Percentiles rank a stretch among this genome's conserved stretches.
Evolutionary conservation across 2,888 invertebrate genomes (phyloP).

Genomic region (Geotrupes spiniger): DNA sequence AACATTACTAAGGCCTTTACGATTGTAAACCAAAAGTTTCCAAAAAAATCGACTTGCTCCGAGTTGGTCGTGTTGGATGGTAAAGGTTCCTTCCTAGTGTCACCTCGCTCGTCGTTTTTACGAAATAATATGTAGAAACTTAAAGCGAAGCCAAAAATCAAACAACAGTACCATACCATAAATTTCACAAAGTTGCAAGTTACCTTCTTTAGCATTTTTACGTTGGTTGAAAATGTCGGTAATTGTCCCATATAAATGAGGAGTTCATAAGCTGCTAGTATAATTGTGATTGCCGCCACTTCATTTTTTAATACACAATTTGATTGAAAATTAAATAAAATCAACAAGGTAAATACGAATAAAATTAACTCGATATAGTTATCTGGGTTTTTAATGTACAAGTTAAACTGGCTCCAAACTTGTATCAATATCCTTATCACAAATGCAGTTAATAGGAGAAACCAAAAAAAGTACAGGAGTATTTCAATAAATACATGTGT

Average conservation of each 20-base stretch:
- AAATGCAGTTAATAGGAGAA: neutral
- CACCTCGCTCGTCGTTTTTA: slow-evolving; percentile 39
- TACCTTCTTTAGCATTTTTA: slow-evolving; percentile 80
- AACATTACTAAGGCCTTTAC: slow-evolving; percentile 85
- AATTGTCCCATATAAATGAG: slow-evolving; percentile 76
- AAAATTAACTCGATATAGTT: slow-evolving; percentile 73
- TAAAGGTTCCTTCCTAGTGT: slow-evolving; percentile 37
- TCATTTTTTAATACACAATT: slow-evolving; percentile 59
- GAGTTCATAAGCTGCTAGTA: slow-evolving; percentile 73
- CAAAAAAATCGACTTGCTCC: too few relatives aligned
- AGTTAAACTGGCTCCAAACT: slow-evolving; percentile 29
- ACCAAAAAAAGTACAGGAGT: neutral
- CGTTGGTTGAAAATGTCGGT: slow-evolving; percentile 74
- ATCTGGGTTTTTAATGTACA: slow-evolving; percentile 65
- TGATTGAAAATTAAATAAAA: slow-evolving; percentile 55
- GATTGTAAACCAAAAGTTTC: slow-evolving; percentile 38
- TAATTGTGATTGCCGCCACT: slow-evolving; percentile 68
- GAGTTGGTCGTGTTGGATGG: too few relatives aligned
- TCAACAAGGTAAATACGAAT: slow-evolving; percentile 61
- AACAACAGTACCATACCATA: slow-evolving; percentile 73
- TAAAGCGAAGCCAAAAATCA: slow-evolving; percentile 77
- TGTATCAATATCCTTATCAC: neutral
- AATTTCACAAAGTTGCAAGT: slow-evolving; percentile 78
- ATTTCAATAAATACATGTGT: slow-evolving; percentile 38
- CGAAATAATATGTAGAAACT: slow-evolving; percentile 80